A percentile compares a stretch with the other conserved stretches of the same genome.
These are phyloP conservation scores for Anthrax anthrax DNA, from an alignment of 2,888 invertebrate species.

Conservation along the genomic window DNA sequence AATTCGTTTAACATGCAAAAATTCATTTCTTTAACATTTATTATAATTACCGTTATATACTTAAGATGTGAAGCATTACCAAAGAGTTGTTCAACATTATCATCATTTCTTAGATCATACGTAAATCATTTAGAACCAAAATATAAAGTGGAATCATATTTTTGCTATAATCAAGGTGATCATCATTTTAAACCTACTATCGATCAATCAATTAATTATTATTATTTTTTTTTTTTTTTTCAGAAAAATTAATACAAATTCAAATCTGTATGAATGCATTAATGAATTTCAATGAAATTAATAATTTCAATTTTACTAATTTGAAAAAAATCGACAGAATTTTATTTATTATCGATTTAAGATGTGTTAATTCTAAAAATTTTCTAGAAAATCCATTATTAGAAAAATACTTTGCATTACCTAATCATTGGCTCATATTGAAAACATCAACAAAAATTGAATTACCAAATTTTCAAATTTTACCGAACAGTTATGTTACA, in stretches of 20 bases:
- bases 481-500: constrained; percentile 7
- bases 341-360: constrained; percentile 3
- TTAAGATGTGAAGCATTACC: too few species aligned
- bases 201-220: too few species aligned
- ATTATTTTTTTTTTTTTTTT: too few species aligned
- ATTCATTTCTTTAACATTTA: too few species aligned
- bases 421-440: constrained; percentile 6
- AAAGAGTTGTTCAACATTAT: not conserved
- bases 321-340: not conserved
- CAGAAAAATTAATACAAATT: too few species aligned
- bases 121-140: not conserved
- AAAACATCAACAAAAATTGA: not conserved
- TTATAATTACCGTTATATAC: too few species aligned
- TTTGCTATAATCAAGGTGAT: not conserved
- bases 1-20: too few species aligned
- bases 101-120: not conserved
- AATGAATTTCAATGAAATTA: not conserved
- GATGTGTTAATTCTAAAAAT: not conserved
- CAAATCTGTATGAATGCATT: too few species aligned
- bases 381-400: too few species aligned
- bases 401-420: not conserved
- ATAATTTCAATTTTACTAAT: too few species aligned
- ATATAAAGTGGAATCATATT: not conserved
- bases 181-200: too few species aligned
- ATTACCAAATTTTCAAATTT: constrained; percentile 4